A percentile compares a stretch with the other conserved stretches of the same genome.
Conservation (phyloP, 2,797 vertebrate species). For the Margarornis squamiger region DNA sequence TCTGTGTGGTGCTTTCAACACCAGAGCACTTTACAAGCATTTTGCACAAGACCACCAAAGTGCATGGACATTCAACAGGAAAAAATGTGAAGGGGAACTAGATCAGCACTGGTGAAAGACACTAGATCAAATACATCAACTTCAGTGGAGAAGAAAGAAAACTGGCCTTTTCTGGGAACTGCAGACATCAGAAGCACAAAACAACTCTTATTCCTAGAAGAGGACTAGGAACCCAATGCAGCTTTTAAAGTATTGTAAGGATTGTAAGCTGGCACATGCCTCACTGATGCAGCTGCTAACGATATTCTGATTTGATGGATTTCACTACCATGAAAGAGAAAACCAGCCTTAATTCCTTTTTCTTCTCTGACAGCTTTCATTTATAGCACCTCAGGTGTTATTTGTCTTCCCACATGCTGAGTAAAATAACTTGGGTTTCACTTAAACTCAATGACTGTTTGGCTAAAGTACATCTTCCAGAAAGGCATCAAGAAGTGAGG, state of each 20-base stretch:
- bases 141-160: neutral
- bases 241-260: neutral
- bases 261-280: neutral
- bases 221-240: neutral
- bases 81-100: neutral
- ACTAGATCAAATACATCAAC: neutral
- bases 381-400: conserved; percentile 9
- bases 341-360: neutral
- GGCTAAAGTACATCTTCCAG: neutral
- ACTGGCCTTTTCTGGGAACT: neutral
- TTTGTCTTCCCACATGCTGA: neutral
- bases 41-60: neutral
- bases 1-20: neutral
- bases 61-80: neutral
- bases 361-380: conserved; percentile 1
- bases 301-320: neutral
- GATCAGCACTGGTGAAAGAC: neutral
- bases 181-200: neutral
- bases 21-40: neutral
- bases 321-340: conserved; percentile 5
- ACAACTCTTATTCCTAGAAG: neutral
- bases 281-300: neutral
- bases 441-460: neutral
- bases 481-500: neutral
- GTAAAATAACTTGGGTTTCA: neutral